Base-by-base conservation (phyloP, 2,888 invertebrate species). In the Anodontia alba region DNA sequence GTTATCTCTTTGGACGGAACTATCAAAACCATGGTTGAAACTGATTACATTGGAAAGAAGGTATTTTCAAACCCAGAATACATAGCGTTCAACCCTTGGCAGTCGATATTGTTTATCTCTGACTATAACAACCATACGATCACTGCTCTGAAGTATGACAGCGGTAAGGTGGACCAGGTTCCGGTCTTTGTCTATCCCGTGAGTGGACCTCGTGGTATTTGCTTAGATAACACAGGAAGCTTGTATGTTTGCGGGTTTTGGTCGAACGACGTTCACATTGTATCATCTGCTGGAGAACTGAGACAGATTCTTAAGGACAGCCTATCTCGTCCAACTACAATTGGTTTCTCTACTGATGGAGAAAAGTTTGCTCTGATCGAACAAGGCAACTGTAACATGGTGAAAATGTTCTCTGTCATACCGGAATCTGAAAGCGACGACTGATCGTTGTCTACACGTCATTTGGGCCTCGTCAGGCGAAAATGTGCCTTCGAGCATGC, bases 181-280 rank as follows among this genome's bases (percentile, higher is more conserved):
- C 83, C 86, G 20, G 23, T 81, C 38, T 86, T 80, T 46, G 76
- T 86, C 23, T 86, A 86, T 43, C 79, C 81, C 1, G 78, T 86
- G 1, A 83, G 83, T 31, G 86, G 86, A 20, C 86, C 86, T 1
- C 79, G 83, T 15, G 86, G 86, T n/a, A 81, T 86, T 15, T 79
- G 77, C 49, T 73, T 86, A 0, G 86, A 86, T 36, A 36, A 49
- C 2, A 51, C 62, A 10, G 86, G 86, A n/a, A 83, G 80, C 73
- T 68, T 86, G 42, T 79, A 81, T 43, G 76, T 86, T 29, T 83
- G 81, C 51, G 86, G 83, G 3, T 86, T 81, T 46, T 86, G 86
- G 86, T 83, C 86, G 1, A 86, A 81, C 67, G 83, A 83, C 31
- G 83, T 86, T n/a, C 86, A 86, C 73, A 86, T 80, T 72, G 81